Percentiles rank a stretch among this genome's conserved stretches.
These are phyloP conservation scores for Nymphalis polychloros DNA, from an alignment of 2,888 invertebrate species.

Conservation along the genomic window DNA sequence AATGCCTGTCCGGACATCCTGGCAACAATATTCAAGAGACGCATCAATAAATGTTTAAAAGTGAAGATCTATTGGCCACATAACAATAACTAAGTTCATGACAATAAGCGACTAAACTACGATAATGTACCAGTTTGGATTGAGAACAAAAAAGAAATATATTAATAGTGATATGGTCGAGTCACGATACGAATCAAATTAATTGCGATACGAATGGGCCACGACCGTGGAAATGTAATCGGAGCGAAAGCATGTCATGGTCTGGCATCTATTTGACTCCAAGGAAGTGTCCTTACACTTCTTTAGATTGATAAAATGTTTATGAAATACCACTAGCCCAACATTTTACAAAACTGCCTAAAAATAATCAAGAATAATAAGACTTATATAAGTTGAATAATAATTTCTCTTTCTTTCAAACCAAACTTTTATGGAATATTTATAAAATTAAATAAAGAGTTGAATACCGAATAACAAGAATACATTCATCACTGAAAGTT, in stretches of 20 bases:
- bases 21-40: not conserved
- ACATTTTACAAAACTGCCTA: no score
- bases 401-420: no score
- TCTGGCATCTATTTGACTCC: not conserved
- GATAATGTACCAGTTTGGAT: slow-evolving; percentile 24
- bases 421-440: not conserved
- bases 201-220: slow-evolving; percentile 21
- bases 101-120: slow-evolving; percentile 19
- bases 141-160: slow-evolving; percentile 16
- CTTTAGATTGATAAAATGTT: not conserved
- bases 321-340: not conserved
- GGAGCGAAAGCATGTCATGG: slow-evolving; percentile 25
- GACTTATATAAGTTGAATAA: no score
- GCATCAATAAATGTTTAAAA: not conserved
- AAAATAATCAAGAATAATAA: no score
- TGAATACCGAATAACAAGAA: not conserved
- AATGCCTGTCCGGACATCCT: no score
- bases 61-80: not conserved
- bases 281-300: not conserved
- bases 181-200: slow-evolving; percentile 32
- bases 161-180: slow-evolving; percentile 22
- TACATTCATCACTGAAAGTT: not conserved
- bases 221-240: slow-evolving; percentile 24
- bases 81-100: slow-evolving; percentile 17
- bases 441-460: not conserved